Evolutionary conservation across 2,113 vertebrate species (phyloP).

Genomic region (Camelus dromedarius): DNA sequence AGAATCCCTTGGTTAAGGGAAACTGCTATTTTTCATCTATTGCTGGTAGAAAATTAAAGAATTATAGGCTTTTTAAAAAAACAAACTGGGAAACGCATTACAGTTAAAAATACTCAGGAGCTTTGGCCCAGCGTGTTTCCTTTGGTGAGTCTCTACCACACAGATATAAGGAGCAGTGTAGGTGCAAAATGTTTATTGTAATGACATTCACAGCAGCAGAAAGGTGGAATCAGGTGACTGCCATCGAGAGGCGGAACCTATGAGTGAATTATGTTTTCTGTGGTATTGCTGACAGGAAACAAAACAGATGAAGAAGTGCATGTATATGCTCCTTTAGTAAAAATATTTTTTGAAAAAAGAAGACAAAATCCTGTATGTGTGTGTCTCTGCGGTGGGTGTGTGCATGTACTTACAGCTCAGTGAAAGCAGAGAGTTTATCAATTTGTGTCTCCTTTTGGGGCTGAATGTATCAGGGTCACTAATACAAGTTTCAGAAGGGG

Average conservation of each 20-base stretch:
- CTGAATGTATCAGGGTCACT: neutral
- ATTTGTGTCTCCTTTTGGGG: neutral
- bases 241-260: neutral
- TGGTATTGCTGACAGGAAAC: neutral
- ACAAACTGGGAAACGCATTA: neutral
- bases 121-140: neutral
- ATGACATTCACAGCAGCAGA: neutral
- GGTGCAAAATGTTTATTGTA: neutral
- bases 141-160: neutral
- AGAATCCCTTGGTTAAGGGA: neutral
- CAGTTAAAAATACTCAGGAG: neutral
- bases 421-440: neutral
- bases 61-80: neutral
- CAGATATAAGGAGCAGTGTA: neutral
- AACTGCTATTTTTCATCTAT: neutral
- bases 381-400: neutral
- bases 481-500: neutral
- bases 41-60: conserved; percentile 38
- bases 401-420: neutral
- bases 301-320: neutral
- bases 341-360: neutral
- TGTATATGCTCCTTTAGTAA: no score
- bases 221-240: neutral
- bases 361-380: neutral
- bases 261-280: neutral